Evolutionary conservation across 2,113 vertebrate genomes (phyloP), one percentile per base, ranked within the genome.

Genomic region (Neomonachus schauinslandi): DNA sequence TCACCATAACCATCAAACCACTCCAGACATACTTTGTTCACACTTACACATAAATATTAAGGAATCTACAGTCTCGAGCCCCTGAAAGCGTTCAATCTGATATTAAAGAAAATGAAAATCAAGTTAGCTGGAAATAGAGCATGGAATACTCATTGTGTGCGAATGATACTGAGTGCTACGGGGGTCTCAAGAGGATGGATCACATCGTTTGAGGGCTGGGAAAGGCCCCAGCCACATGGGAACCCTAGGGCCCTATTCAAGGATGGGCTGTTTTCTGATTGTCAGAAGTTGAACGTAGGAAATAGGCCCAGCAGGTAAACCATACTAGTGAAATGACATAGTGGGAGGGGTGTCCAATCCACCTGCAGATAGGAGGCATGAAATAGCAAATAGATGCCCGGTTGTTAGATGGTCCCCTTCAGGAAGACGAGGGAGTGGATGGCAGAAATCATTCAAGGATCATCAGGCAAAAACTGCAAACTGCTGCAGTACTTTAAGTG

Each of bases 141-240:
- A 9, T 28, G 21, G 16, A 51, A 77, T 6, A 16, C 4, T 57
- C 46, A 12, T 21, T 36, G 21, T n/a, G 1, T 13, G 69, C 18
- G 24, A 11, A 46, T 39, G 55, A 46, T 39, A 8, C 46, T 46
- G 13, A 80, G 15, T 8, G 46, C 55, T 74, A 2, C 5, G 5
- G 28, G n/a, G n/a, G n/a, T 55, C n/a, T 55, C 16, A 55, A 57
- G n/a, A 61, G 49, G 13, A 42, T 10, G 57, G 55, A n/a, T 7
- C 3, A 8, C 49, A 21, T 53, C 13, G 1, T 61, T 33, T 14
- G 31, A 67, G 24, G 19, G 14, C 4, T 21, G 5, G 49, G 46
- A 28, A 57, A 59, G 21, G 33, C 1, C 67, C 49, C 31, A 36
- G 36, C 21, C 36, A 0, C 9, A 0, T 1, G 13, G 33, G 7